These are phyloP conservation scores for Pemphredon lugubris DNA, from an alignment of 2,888 invertebrate species.

Conservation along the genomic window DNA sequence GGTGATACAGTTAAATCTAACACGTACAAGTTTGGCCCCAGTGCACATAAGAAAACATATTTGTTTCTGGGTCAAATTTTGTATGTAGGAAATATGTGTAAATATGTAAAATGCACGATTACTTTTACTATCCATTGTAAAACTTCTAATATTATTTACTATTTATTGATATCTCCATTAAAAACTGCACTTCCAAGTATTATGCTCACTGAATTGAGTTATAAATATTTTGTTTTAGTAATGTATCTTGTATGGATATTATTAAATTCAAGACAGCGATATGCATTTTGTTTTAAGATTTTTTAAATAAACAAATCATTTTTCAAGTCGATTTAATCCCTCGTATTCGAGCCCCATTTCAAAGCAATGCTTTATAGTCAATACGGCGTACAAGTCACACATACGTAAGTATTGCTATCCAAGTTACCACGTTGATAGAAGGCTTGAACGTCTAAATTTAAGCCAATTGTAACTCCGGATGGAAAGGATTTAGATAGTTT, in stretches of 20 bases:
- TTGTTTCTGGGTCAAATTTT: neutral
- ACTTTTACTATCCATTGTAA: neutral
- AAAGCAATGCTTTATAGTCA: too few species aligned
- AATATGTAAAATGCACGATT: neutral
- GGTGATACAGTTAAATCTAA: neutral
- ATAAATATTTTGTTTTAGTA: neutral
- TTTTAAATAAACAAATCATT: neutral
- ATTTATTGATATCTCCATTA: neutral
- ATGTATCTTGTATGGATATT: too few species aligned
- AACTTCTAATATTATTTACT: conserved; percentile 2
- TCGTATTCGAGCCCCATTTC: too few species aligned
- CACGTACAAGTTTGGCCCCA: conserved; percentile 6
- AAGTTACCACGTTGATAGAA: too few species aligned
- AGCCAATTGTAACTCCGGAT: too few species aligned
- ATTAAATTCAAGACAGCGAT: neutral
- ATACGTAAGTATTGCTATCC: too few species aligned
- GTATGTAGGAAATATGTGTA: neutral
- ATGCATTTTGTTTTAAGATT: neutral
- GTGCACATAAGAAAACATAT: neutral
- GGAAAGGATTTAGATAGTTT: too few species aligned
- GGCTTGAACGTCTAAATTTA: too few species aligned
- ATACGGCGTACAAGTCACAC: too few species aligned
- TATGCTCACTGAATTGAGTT: neutral
- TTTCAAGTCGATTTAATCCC: neutral
- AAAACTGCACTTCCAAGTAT: neutral